phyloP scores from a whole-genome alignment of 2,113 vertebrate genomes.

The Limanda limanda region DNA sequence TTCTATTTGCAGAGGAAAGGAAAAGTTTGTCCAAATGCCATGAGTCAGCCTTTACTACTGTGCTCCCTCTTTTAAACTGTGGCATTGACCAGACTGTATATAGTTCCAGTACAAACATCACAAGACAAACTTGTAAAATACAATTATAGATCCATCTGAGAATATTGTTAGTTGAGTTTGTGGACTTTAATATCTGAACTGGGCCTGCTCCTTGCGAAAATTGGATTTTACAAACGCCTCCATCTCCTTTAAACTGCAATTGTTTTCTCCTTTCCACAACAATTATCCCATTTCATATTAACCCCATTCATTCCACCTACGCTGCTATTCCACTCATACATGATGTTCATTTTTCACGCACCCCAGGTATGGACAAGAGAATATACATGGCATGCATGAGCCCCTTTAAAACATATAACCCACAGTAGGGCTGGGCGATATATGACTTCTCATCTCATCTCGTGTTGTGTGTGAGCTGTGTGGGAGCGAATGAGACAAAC shows the following conservation, averaged over 20 bases:
- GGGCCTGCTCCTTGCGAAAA: neutral
- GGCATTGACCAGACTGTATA: constrained; percentile 29
- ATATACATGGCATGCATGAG: neutral
- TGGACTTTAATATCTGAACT: constrained; percentile 5
- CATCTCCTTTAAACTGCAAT: neutral
- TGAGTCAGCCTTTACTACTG: constrained; percentile 38
- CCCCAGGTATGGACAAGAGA: neutral
- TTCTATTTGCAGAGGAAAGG: constrained; percentile 59
- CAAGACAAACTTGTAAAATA: constrained; percentile 9
- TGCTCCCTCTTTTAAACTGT: neutral
- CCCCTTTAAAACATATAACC: neutral
- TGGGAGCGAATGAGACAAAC: no score
- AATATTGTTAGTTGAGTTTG: neutral
- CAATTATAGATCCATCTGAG: constrained; percentile 12
- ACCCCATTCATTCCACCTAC: constrained; percentile 19
- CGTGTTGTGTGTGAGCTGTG: no score
- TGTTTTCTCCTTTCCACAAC: neutral
- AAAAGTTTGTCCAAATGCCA: constrained; percentile 52
- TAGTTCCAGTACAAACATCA: constrained; percentile 15
- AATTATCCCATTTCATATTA: constrained; percentile 4
- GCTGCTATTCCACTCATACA: constrained; percentile 9
- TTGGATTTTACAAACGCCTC: neutral
- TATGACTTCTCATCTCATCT: no score
- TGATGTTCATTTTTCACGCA: constrained; percentile 32
- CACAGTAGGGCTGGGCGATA: neutral